Percentiles rank a stretch among this genome's conserved stretches.
These are phyloP conservation scores for Squalus acanthias DNA, from an alignment of 2,797 vertebrate genomes.

Conservation along the genomic window DNA sequence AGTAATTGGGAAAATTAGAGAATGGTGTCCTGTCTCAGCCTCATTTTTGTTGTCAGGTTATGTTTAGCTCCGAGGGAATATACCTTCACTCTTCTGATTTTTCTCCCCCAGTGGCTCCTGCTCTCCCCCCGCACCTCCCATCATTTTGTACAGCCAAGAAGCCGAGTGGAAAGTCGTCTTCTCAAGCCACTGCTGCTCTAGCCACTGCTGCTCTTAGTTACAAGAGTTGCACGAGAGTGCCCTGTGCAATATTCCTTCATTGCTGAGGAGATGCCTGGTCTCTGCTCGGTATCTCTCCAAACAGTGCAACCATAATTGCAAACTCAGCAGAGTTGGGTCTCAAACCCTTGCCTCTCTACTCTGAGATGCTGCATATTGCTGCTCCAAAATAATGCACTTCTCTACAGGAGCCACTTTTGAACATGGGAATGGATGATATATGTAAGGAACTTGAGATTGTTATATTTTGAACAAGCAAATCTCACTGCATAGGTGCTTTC, in stretches of 20 bases:
- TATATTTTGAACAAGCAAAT: too few relatives aligned
- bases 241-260: too few relatives aligned
- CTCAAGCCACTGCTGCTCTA: not conserved
- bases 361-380: too few relatives aligned
- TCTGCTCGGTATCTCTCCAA: too few relatives aligned
- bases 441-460: too few relatives aligned
- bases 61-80: not conserved
- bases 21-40: not conserved
- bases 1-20: not conserved
- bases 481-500: too few relatives aligned
- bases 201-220: not conserved
- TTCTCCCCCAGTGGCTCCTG: not conserved
- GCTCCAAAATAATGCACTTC: too few relatives aligned
- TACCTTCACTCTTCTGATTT: not conserved
- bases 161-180: not conserved
- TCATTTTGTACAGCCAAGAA: not conserved
- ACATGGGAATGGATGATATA: not conserved
- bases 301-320: too few relatives aligned
- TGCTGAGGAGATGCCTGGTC: too few relatives aligned
- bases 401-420: not conserved
- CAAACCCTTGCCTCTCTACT: too few relatives aligned
- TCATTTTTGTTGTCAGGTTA: not conserved
- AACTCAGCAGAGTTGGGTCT: too few relatives aligned
- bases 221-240: not conserved
- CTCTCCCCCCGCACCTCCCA: not conserved